Evolutionary conservation across 2,113 vertebrate genomes (phyloP).

Genomic region (Orthonyx spaldingii): DNA sequence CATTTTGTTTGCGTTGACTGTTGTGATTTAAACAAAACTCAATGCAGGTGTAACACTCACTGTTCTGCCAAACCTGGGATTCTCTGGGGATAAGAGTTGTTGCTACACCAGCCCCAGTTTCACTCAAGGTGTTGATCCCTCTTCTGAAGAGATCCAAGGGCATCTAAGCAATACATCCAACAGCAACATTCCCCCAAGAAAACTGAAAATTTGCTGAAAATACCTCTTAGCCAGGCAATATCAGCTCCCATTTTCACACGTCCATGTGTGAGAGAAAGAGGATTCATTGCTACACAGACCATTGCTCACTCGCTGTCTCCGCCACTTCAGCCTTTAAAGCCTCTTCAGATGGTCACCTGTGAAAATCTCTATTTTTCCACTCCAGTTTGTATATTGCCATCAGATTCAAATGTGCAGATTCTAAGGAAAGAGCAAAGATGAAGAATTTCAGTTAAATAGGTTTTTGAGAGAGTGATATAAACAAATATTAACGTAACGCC

Average conservation of each 20-base stretch:
- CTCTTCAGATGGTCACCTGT: background rate
- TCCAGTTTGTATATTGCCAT: background rate
- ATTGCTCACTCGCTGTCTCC: background rate
- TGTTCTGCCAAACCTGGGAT: background rate
- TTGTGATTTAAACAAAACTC: background rate
- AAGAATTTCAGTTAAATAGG: background rate
- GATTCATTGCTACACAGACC: background rate
- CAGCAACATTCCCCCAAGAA: background rate
- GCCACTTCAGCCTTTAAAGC: background rate
- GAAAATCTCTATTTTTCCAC: background rate
- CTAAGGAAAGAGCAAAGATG: background rate
- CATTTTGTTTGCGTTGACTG: background rate
- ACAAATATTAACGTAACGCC: background rate
- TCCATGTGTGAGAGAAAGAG: background rate
- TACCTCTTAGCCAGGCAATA: background rate
- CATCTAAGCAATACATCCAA: background rate
- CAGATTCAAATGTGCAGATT: background rate
- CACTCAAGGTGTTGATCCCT: background rate
- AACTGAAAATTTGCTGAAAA: background rate
- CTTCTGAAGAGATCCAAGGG: background rate
- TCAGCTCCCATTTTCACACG: background rate
- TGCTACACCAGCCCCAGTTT: background rate
- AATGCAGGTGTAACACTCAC: accelerated
- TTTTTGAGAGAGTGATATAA: background rate
- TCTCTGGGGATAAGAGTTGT: background rate